These are phyloP conservation scores for Polyodon spathula DNA, from an alignment of 2,113 vertebrate species.

Conservation along the genomic window DNA sequence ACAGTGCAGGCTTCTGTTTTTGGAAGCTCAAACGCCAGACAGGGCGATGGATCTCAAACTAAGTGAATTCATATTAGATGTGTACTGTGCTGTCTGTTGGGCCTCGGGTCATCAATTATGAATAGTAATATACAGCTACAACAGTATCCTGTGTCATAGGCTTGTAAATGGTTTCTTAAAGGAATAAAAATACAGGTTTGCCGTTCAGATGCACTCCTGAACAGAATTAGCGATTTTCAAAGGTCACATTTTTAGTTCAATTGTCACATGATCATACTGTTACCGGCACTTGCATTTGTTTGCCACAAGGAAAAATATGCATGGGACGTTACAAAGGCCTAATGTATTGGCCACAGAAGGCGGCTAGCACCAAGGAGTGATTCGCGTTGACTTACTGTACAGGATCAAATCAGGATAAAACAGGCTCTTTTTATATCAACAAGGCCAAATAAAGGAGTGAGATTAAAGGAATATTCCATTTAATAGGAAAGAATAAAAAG, in stretches of 20 bases:
- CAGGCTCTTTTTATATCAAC: too few relatives aligned
- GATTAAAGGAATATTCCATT: too few relatives aligned
- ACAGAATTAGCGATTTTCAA: neutral
- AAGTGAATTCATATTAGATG: constrained; percentile 77
- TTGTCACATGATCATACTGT: neutral
- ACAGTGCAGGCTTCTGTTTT: constrained; percentile 39
- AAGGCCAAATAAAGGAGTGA: too few relatives aligned
- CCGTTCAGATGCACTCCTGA: constrained; percentile 61
- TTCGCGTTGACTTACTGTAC: too few relatives aligned
- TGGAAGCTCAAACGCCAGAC: constrained; percentile 44
- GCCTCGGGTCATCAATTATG: constrained; percentile 87
- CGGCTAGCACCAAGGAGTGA: too few relatives aligned
- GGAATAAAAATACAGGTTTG: constrained; percentile 64
- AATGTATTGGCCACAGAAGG: too few relatives aligned
- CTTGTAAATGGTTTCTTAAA: constrained; percentile 71
- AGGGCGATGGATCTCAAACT: constrained; percentile 52
- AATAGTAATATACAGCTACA: constrained; percentile 83
- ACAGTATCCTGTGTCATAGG: constrained; percentile 57
- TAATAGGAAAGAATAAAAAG: too few relatives aligned
- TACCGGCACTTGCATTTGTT: neutral
- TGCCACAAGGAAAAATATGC: too few relatives aligned
- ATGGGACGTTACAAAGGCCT: too few relatives aligned
- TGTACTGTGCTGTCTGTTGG: constrained; percentile 73
- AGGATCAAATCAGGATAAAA: too few relatives aligned
- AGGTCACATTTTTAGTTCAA: neutral